phyloP scores from a whole-genome alignment of 2,113 vertebrate genomes.

The Ivindomyrus marchei region DNA sequence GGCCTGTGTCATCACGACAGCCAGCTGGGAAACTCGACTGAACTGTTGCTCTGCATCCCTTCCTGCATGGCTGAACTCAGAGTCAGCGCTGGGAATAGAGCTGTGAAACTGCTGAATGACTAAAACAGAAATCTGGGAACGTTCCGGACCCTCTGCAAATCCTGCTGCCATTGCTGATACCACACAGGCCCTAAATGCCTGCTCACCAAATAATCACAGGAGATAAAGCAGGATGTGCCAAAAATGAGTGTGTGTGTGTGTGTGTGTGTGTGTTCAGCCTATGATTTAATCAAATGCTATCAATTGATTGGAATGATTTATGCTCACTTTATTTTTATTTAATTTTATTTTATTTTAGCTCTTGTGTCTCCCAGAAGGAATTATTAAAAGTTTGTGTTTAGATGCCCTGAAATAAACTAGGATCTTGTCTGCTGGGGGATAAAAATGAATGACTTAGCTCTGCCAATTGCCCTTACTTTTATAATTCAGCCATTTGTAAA shows the following conservation, averaged over 20 bases:
- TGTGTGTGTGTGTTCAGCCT: background rate
- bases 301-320: background rate
- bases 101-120: constrained; percentile 25
- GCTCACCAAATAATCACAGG: background rate
- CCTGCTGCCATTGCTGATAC: constrained; percentile 7
- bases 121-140: constrained; percentile 39
- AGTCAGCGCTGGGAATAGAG: background rate
- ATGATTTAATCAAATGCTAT: background rate
- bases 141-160: background rate
- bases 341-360: background rate
- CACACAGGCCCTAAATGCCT: constrained; percentile 11
- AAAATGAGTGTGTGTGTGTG: background rate
- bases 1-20: background rate
- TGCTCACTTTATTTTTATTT: background rate
- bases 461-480: background rate
- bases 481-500: background rate
- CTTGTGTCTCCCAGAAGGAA: background rate
- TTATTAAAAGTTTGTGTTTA: background rate
- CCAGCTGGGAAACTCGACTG: background rate
- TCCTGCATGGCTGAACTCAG: background rate
- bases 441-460: background rate
- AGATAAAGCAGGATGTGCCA: background rate
- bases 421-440: background rate
- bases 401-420: background rate
- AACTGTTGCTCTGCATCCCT: background rate